Base-by-base conservation (phyloP, 2,888 invertebrate genomes). In the Diarsia mendica region DNA sequence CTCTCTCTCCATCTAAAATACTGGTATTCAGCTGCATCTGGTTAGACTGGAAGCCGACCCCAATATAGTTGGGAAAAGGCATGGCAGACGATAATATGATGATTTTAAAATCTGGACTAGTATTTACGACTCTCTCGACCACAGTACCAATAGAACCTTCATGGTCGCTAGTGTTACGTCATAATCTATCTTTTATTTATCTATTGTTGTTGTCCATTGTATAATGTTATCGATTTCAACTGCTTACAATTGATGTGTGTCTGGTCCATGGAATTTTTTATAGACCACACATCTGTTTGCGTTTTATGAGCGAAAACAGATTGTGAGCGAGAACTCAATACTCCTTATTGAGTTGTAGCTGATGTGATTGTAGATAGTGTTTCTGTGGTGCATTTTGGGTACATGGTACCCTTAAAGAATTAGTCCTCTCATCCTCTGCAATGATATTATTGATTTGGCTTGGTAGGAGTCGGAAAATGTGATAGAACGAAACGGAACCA, bases 131-230 rank as follows among this genome's bases (percentile, higher is more conserved):
- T 60, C 8, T 79, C 13, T 18, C 18, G 51, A 65, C 74, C 39
- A 13, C 48, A 58, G 46, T 10, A 51, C 20, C 60, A 61, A 44
- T 61, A 39, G 48, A 33, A 2, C 65, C 53, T 74, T 74, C 64
- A 77, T n/a, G 80, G 51, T 66, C 48, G n/a, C n/a, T 51, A 48
- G 65, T 18, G 15, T 66, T 49, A 60, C 68, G 67, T 83, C 84
- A 74, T 64, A 11, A 74, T 44, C 44, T 60, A 70, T 60, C 39
- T 49, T 68, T 72, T 66, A 70, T 64, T 74, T 70, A 70, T 67
- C 44, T 67, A 67, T 70, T 60, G 33, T 60, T 72, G 67, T 61
- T 74, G 69, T 46, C 63, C 49, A 64, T 67, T 65, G 80, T 67
- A 55, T 67, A 64, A 65, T 74, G 73, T 63, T 69, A 83, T 79